A percentile compares a stretch with the other conserved stretches of the same genome.
These are phyloP conservation scores for Shinisaurus crocodilurus DNA, from an alignment of 2,113 vertebrate genomes.

Conservation along the genomic window DNA sequence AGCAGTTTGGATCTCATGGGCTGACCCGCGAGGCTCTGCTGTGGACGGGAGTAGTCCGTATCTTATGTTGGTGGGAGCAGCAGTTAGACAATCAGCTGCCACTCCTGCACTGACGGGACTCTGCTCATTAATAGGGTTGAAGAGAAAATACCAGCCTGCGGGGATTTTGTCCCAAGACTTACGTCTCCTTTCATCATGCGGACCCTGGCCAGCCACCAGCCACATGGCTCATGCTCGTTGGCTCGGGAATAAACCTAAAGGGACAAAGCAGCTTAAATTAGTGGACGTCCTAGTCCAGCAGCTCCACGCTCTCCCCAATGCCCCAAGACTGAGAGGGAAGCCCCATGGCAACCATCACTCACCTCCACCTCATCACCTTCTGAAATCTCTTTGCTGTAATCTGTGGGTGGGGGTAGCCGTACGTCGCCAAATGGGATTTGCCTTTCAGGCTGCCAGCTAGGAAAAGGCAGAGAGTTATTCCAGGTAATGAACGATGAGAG, in stretches of 20 bases:
- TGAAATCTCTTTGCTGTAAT: conserved; percentile 88
- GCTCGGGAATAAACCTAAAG: conserved; percentile 91
- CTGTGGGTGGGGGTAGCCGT: conserved; percentile 87
- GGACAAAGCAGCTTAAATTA: not conserved
- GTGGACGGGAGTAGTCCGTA: not conserved
- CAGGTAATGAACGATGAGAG: not conserved
- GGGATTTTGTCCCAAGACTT: conserved; percentile 58
- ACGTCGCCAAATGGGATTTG: conserved; percentile 92
- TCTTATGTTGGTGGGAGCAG: not conserved
- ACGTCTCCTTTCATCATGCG: conserved; percentile 96
- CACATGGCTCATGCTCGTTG: conserved; percentile 91
- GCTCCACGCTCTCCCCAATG: too few species aligned
- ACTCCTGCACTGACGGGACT: not conserved
- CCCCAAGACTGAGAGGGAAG: rapidly evolving
- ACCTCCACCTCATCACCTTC: conserved; percentile 96
- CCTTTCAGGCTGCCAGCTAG: conserved; percentile 92
- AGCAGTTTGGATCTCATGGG: too few species aligned
- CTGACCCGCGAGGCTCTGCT: not conserved
- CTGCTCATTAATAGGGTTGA: not conserved
- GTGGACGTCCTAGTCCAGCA: rapidly evolving
- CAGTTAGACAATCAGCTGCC: not conserved
- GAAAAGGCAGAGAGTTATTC: not conserved
- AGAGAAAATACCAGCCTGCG: not conserved
- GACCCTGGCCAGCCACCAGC: conserved; percentile 93
- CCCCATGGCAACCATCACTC: conserved; percentile 32